Base-by-base conservation (phyloP, 2,797 vertebrate genomes). In the Staurois parvus region DNA sequence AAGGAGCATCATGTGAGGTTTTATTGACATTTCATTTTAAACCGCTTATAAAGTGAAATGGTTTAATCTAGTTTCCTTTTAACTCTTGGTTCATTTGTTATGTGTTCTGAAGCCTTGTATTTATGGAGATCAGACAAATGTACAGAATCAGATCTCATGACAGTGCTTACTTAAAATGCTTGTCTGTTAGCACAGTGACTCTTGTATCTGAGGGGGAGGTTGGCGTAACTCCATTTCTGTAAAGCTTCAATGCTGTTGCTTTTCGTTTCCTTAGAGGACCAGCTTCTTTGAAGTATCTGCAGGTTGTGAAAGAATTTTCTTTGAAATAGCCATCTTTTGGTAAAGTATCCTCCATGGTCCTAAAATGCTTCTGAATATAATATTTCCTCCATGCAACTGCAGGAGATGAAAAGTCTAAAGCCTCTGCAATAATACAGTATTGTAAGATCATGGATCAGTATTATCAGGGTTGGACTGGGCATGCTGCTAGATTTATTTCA, bases 201-300 rank as follows among this genome's bases (percentile, higher is more conserved):
- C 83, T 48, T 79, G 83, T 79, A 84, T 80, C 29, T 78, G 69
- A 85, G 69, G 69, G 69, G 69, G 76, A 67, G 56, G 76, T 37
- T 24, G 45, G 28, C n/a, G 21, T 66, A 21, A 62, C 67, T 83
- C 48, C 28, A 34, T 74, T 83, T 73, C 76, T 79, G 69, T 34
- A 32, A 85, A 28, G 83, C 68, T 73, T 62, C 66, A 70, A 28
- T 64, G 34, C 56, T 34, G 52, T 62, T 66, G 56, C 73, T 40
- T 84, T 59, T 69, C 64, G 32, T 64, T 10, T n/a, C 45, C 76
- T 62, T 19, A 4, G 67, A 78, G 83, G 28, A 84, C 64, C 72
- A 19, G 37, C 59, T 34, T 32, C 12, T 79, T 84, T 72, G 68
- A 72, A 84, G 83, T 73, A 79, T 66, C 52, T 78, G 64, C 28